A percentile compares a stretch with the other conserved stretches of the same genome.
Evolutionary conservation across 2,797 vertebrate genomes (phyloP).

Genomic region (Sebastes ruberrimus): DNA sequence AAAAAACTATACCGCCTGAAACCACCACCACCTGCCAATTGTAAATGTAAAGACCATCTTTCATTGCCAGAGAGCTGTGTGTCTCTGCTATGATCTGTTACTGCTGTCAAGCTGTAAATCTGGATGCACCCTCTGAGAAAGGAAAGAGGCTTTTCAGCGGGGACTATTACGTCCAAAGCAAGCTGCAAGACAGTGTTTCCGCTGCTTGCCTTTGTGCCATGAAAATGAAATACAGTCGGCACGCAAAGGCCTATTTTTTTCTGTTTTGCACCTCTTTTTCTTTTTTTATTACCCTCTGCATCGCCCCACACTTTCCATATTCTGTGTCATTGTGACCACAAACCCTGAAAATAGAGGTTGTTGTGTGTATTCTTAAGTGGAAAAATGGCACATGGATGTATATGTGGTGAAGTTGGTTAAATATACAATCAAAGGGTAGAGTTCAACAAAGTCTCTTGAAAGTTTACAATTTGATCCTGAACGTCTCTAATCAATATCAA

Average conservation of each 20-base stretch:
- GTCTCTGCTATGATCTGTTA: conserved; percentile 63
- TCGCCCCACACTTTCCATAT: conserved; percentile 23
- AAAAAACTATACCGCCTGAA: conserved; percentile 36
- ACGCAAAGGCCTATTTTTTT: conserved; percentile 44
- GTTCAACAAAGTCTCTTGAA: neutral
- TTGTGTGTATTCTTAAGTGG: conserved; percentile 6
- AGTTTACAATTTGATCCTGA: neutral
- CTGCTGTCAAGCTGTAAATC: conserved; percentile 78
- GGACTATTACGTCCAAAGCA: conserved; percentile 61
- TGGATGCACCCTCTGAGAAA: conserved; percentile 65
- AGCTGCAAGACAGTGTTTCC: conserved; percentile 60
- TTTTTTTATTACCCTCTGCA: conserved; percentile 22
- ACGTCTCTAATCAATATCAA: neutral
- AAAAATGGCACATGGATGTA: neutral
- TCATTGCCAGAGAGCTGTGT: conserved; percentile 29
- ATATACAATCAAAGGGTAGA: neutral
- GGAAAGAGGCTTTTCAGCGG: conserved; percentile 65
- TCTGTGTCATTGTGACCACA: conserved; percentile 21
- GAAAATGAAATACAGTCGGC: conserved; percentile 57
- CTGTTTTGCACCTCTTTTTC: conserved; percentile 41
- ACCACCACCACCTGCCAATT: conserved; percentile 56
- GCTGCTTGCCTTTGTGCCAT: conserved; percentile 41
- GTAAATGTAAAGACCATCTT: conserved; percentile 51
- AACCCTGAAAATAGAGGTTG: conserved; percentile 22
- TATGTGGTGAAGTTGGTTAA: neutral